Evolutionary conservation across 1,140 invertebrate genomes (phyloP), one percentile per base, ranked within the genome.

Genomic region (Pseudomyrmex gracilis): DNA sequence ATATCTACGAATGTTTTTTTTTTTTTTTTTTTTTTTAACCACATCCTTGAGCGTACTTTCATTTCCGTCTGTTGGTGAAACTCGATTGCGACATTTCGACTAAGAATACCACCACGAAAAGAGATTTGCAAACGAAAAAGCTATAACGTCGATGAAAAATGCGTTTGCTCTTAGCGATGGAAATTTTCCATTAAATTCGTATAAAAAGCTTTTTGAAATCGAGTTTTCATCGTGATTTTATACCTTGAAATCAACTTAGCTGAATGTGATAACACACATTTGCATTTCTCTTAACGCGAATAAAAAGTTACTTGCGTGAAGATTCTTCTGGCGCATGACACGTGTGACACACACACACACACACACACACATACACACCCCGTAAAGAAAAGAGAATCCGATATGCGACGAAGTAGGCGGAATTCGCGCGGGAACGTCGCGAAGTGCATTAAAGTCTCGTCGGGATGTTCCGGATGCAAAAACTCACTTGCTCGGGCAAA

Each of bases 371-470:
- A n/a, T n/a, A n/a, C n/a, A n/a, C n/a, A n/a, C 13, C 45, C 47
- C 15, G 17, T 7, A 17, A 68, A 80, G 53, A 22, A 70, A 70
- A 58, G 58, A 70, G 9, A 10, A 67, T 78, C 43, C 20, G 51
- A 68, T 68, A 55, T 10, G 10, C 47, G 53, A 49, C 43, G 20
- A 70, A 60, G 15, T 24, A 80, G 53, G 45, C 45, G 13, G 15
- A 80, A 71, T 71, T 71, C 55, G 53, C 55, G 22, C 43, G 43
- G 43, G 4, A 71, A 71, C 12, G 53, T 80, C 20, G 53, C 43
- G 20, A 64, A 66, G 85, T 73, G 55, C 85, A 86, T 87, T 84
- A 78, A 84, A 86, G 60, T 82, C 70, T 73, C 71, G 71, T 76
- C 10, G 53, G 24, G 15, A 61, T 73, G 58, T 87, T 84, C 51